These are phyloP conservation scores for Himalopsyche tibetana DNA, from an alignment of 2,888 invertebrate genomes.

Conservation along the genomic window DNA sequence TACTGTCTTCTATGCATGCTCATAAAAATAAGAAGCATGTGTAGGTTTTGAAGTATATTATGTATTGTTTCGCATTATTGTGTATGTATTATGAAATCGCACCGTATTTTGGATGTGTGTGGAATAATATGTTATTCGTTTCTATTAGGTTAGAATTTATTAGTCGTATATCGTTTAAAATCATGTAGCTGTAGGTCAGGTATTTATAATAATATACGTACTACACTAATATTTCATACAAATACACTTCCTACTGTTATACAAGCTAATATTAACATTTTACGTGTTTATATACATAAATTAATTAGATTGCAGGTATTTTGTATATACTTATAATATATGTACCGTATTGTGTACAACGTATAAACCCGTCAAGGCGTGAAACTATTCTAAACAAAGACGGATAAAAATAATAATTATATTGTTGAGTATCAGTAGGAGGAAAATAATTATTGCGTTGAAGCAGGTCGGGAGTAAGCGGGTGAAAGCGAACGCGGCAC, in stretches of 20 bases:
- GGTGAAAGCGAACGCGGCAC: conserved; percentile 22
- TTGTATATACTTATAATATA: not conserved
- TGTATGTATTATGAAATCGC: too few relatives aligned
- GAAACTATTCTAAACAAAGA: conserved; percentile 28
- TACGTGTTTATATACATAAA: not conserved
- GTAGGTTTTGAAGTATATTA: too few relatives aligned
- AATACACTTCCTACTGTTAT: not conserved
- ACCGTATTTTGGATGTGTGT: too few relatives aligned
- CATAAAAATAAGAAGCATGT: too few relatives aligned
- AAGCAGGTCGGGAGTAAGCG: conserved; percentile 12
- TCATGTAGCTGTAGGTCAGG: too few relatives aligned
- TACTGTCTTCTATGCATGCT: not conserved
- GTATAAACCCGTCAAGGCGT: conserved; percentile 29
- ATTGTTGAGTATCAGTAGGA: not conserved
- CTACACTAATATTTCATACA: too few relatives aligned
- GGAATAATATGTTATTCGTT: too few relatives aligned
- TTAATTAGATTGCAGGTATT: not conserved
- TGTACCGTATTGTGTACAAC: not conserved
- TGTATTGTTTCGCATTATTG: too few relatives aligned
- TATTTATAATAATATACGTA: too few relatives aligned
- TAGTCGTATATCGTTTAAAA: too few relatives aligned
- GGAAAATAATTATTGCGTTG: conserved; percentile 34
- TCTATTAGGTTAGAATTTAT: too few relatives aligned
- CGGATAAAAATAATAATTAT: conserved; percentile 16
- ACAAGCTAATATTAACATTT: not conserved